Evolutionary conservation across 2,113 vertebrate genomes (phyloP).

Genomic region (Oreochromis niloticus): DNA sequence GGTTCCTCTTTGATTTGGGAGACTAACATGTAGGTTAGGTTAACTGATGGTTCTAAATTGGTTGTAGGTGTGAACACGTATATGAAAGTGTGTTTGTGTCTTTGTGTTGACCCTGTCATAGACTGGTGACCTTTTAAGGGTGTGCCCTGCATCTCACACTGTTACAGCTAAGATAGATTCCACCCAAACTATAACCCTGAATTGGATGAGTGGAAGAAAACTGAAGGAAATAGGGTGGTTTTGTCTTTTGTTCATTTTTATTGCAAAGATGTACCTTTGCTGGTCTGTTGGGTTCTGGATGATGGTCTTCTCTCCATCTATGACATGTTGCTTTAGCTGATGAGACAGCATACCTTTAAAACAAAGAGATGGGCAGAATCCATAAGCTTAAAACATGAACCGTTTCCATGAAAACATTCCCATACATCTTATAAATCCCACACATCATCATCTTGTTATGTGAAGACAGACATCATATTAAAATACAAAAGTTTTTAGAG

Average conservation of each 20-base stretch:
- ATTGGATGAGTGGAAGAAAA: background rate
- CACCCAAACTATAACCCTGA: background rate
- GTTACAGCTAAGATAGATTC: background rate
- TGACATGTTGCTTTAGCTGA: conserved; percentile 93
- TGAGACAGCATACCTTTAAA: conserved; percentile 90
- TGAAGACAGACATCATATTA: background rate
- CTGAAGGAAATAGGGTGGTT: background rate
- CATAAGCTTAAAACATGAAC: background rate
- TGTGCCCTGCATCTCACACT: background rate
- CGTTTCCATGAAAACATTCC: background rate
- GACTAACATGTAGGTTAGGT: background rate
- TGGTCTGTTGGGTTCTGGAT: conserved; percentile 96
- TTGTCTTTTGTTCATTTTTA: background rate
- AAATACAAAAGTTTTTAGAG: background rate
- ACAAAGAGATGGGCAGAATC: background rate
- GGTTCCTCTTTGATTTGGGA: background rate
- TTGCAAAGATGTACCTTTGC: conserved; percentile 77
- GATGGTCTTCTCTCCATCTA: conserved; percentile 96
- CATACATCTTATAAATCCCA: background rate
- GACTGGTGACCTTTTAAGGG: background rate
- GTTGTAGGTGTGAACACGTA: background rate
- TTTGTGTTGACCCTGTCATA: background rate
- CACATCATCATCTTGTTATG: background rate
- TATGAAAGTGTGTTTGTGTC: background rate
- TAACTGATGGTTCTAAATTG: background rate